Evolutionary conservation across 2,888 invertebrate genomes (phyloP), one percentile per base, ranked within the genome.

Genomic region (Dicyrtomina minuta): DNA sequence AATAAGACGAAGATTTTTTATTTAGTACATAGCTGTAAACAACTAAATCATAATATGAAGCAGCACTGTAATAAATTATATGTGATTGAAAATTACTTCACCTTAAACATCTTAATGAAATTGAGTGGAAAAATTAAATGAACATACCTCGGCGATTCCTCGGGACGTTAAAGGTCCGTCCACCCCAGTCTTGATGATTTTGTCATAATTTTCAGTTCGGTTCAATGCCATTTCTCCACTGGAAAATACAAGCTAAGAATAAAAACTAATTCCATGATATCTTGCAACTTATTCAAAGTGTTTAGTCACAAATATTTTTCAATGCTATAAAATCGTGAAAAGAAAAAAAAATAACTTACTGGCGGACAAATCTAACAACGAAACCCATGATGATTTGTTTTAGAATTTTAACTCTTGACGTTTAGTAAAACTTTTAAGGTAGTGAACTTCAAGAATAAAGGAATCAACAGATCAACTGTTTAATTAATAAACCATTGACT

Each of bases 211-310:
- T 55, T 72, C 72, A 22, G 62, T 60, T 17, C 66, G 15, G 46
- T 72, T 72, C 41, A 72, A 51, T n/a, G 58, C 39, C 65, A 69
- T 72, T 58, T 72, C 69, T 24, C 72, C 72, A 72, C 72, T 72
- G 22, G 17, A 65, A 67, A 43, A 24, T 3, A 20, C 24, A 49
- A 41, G 17, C n/a, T 2, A n/a, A 67, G 17, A 67, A 60, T 20
- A 26, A 17, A 39, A 24, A 8, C 8, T 17, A 58, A 6, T 58
- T 58, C 10, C 13, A 53, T 20, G 3, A 1, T 44, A 41, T 15
- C 12, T 12, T 43, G 33, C 33, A 33, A 33, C 4, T 3, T 33
- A 33, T 33, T 33, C 8, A 33, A 5, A 33, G n/a, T 33, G 3
- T 33, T 33, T 33, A 33, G 4, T 8, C 4, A 33, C 33, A 33